A percentile compares a stretch with the other conserved stretches of the same genome.
phyloP scores from a whole-genome alignment of 2,113 vertebrate species.

The Chionomys nivalis region DNA sequence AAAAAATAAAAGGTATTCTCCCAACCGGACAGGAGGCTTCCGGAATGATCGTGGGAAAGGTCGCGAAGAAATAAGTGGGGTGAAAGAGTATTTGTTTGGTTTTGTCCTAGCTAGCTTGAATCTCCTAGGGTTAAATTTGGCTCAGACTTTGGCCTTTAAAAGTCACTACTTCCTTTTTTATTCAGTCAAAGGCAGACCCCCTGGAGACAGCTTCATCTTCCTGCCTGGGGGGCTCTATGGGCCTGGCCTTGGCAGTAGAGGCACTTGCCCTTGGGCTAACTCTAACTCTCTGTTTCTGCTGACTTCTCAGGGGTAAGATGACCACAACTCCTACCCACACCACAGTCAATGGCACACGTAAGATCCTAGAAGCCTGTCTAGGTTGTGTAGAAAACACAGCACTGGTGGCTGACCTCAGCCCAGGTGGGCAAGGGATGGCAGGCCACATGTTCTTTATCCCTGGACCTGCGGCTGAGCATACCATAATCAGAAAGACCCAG shows the following conservation, averaged over 20 bases:
- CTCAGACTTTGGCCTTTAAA: background rate
- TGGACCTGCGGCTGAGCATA: background rate
- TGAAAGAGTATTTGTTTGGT: background rate
- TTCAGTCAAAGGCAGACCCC: background rate
- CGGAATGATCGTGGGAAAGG: background rate
- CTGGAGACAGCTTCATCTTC: background rate
- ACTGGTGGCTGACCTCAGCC: background rate
- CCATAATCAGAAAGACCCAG: background rate
- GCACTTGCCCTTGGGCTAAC: background rate
- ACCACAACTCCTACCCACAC: background rate
- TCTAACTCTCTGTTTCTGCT: background rate
- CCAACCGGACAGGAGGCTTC: background rate
- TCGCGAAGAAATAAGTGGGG: background rate
- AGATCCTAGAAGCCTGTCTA: background rate
- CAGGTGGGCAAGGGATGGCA: fast-evolving
- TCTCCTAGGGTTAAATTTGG: background rate
- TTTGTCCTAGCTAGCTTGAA: background rate
- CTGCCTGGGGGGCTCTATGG: background rate
- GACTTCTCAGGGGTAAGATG: background rate
- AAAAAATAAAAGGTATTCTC: background rate
- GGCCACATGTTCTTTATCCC: background rate
- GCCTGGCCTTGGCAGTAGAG: background rate
- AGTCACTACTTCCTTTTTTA: background rate
- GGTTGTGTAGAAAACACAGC: background rate
- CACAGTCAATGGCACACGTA: background rate